Evolutionary conservation across 2,797 vertebrate species (phyloP), one percentile per base, ranked within the genome.

Genomic region (Pangasius mekongensis): DNA sequence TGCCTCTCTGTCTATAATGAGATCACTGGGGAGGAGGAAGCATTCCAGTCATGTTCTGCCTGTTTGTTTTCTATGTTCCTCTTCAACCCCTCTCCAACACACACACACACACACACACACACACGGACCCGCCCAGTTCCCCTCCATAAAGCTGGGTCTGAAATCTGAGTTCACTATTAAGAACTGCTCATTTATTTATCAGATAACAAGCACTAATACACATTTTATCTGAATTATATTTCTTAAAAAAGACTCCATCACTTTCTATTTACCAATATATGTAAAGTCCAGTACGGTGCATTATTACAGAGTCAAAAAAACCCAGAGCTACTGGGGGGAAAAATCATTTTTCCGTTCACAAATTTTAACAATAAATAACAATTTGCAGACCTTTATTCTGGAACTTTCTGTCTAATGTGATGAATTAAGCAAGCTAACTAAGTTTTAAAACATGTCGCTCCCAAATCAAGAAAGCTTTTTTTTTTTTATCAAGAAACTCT

Each of bases 11-110:
- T n/a, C n/a, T 67, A 33, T 86, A 78, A 78, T 78, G 18, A 67
- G 66, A 73, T 62, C 80, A 64, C 8, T 30, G 14, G 33, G 33
- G 80, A 43, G 36, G 58, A 83, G 80, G 36, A 83, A 39, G 39
- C 22, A 83, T 83, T 83, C 80, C 80, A 47, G 56, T 39, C 80
- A 64, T 83, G 80, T 83, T 83, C 74, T 77, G 49, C 47, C 47
- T 76, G 24, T 49, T 47, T 82, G 78, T 82, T 60, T 83, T 62
- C 54, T 43, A 43, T 62, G 13, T 14, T 49, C 62, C 43, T 64
- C 58, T 66, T 83, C 60, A 69, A 47, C 52, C 52, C 47, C 14
- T 43, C 22, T 24, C 33, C n/a, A 24, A 30, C 49, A 73, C 52
- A 73, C 67, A 39, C 49, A 36, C 49, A 85, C 60, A 22, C 16